Evolutionary conservation across 1,140 invertebrate species (phyloP), one percentile per base, ranked within the genome.

Genomic region (Eciton burchellii): DNA sequence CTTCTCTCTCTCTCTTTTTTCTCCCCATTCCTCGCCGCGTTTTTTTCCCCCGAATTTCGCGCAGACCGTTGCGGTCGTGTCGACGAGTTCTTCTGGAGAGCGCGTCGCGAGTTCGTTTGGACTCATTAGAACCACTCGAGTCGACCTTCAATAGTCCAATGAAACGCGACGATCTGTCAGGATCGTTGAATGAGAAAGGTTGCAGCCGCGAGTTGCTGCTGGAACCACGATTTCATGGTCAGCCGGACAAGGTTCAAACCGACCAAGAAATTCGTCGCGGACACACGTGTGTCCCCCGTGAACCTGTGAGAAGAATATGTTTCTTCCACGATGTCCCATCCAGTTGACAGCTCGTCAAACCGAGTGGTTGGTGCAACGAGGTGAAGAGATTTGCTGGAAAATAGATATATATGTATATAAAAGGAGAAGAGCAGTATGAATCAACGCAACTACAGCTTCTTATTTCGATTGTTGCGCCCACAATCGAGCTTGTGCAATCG

Each of bases 31-130:
- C 63, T 82, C 62, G 52, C 74, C 47, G n/a, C 52, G 21, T 81
- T 21, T 26, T 41, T 26, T 52, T 45, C 56, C 63, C 77, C 59
- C 73, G 68, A 81, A 68, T 76, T 86, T 83, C 60, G 73, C 62
- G 26, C 54, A n/a, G 26, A 86, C 86, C 82, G 86, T 87, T 87
- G 84, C 81, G 41, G 65, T 76, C 70, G 2, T 6, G 71, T 72
- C n/a, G 49, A 65, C 66, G 16, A 52, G 43, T 66, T 12, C 29
- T 45, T 63, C 16, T 66, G 12, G 26, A 56, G 43, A 77, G n/a
- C 47, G 60, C 29, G 70, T 57, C 70, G 65, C 35, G 72, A 76
- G 24, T 70, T 56, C 21, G 65, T 49, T 72, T 8, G n/a, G 19
- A 70, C 52, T 87, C 82, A 74, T 86, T 84, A 86, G 60, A 68